phyloP scores from a whole-genome alignment of 2,113 vertebrate species.

The Halichoeres trimaculatus region DNA sequence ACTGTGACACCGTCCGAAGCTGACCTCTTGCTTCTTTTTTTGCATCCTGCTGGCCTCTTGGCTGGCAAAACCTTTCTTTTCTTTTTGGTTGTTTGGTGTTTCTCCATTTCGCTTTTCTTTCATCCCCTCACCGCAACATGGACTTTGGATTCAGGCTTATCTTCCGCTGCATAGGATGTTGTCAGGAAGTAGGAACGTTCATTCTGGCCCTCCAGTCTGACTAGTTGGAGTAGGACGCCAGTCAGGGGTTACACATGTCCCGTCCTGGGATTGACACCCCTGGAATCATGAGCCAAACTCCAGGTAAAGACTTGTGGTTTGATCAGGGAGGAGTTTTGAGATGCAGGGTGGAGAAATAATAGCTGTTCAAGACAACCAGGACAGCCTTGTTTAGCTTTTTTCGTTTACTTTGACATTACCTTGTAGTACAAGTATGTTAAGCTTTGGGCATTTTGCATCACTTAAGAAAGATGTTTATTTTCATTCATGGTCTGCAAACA shows the following conservation, averaged over 20 bases:
- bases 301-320: conserved; percentile 65
- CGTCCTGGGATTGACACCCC: conserved; percentile 22
- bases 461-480: not conserved
- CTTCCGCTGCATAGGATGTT: conserved; percentile 44
- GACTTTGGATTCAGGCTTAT: conserved; percentile 54
- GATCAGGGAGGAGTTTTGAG: not conserved
- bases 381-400: not conserved
- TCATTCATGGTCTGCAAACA: not conserved
- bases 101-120: conserved; percentile 1
- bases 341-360: not conserved
- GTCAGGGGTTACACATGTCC: conserved; percentile 43
- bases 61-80: conserved; percentile 6
- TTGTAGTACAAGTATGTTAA: not conserved
- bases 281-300: conserved; percentile 63
- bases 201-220: conserved; percentile 30
- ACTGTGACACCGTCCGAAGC: conserved; percentile 30
- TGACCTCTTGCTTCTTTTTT: conserved; percentile 39
- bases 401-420: not conserved
- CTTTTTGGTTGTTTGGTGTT: conserved; percentile 10
- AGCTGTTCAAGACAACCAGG: not conserved
- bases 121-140: conserved; percentile 31
- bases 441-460: not conserved
- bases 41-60: conserved; percentile 21
- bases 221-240: conserved; percentile 39
- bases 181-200: conserved; percentile 47